Evolutionary conservation across 2,113 vertebrate species (phyloP).

Genomic region (Felis catus): DNA sequence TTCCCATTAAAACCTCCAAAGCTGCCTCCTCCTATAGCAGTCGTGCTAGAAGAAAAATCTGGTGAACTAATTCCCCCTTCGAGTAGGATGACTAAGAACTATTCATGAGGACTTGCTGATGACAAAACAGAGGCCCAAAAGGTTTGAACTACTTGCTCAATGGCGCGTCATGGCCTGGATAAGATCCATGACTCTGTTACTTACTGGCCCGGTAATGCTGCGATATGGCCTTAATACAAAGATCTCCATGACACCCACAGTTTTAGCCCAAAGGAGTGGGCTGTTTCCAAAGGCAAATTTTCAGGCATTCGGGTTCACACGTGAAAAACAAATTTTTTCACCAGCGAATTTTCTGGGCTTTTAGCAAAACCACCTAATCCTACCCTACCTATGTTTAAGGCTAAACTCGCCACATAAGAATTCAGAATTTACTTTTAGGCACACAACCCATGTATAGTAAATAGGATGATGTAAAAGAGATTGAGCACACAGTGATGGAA

Average conservation of each 20-base stretch:
- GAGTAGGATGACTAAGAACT: neutral
- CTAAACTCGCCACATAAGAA: neutral
- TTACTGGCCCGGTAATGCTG: neutral
- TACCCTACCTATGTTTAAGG: neutral
- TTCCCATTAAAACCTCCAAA: neutral
- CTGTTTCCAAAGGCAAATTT: constrained; percentile 17
- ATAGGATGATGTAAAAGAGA: neutral
- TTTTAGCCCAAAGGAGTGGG: neutral
- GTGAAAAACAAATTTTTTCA: neutral
- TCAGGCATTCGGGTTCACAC: neutral
- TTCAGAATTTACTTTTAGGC: constrained; percentile 4
- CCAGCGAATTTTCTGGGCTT: neutral
- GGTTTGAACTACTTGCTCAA: neutral
- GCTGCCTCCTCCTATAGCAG: neutral
- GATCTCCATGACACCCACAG: neutral
- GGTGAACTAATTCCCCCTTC: neutral
- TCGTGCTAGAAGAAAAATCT: neutral
- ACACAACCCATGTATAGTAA: neutral
- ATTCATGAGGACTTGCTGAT: neutral
- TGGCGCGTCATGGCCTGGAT: neutral
- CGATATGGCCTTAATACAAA: neutral
- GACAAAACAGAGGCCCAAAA: neutral
- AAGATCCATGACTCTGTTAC: neutral
- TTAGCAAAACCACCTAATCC: neutral
- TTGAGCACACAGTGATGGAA: neutral